A percentile compares a stretch with the other conserved stretches of the same genome.
Evolutionary conservation across 2,888 invertebrate genomes (phyloP).

Genomic region (Hermaeophaga mercurialis): DNA sequence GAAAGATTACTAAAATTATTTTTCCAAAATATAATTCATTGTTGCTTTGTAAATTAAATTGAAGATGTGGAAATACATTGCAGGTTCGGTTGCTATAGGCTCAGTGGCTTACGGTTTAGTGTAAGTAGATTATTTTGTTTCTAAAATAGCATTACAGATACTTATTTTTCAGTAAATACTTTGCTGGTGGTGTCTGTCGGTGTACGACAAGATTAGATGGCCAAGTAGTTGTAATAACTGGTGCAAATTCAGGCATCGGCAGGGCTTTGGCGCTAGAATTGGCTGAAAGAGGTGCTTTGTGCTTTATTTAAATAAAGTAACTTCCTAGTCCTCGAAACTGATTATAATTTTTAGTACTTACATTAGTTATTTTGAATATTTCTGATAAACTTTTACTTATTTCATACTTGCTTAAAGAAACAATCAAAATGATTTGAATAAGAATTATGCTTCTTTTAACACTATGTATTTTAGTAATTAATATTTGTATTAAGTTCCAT

Average conservation of each 20-base stretch:
- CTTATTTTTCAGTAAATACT: constrained; percentile 51
- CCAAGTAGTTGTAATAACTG: constrained; percentile 63
- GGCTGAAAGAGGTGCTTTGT: constrained; percentile 56
- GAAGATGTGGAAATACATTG: constrained; percentile 53
- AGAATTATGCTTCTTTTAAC: too few relatives aligned
- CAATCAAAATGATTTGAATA: too few relatives aligned
- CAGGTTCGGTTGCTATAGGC: constrained; percentile 49
- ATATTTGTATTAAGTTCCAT: too few relatives aligned
- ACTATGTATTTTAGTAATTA: too few relatives aligned
- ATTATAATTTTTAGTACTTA: too few relatives aligned
- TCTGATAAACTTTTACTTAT: too few relatives aligned
- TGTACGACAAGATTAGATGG: constrained; percentile 54
- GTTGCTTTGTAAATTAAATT: constrained; percentile 12
- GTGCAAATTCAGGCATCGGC: constrained; percentile 66
- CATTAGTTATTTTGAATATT: too few relatives aligned
- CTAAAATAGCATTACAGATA: constrained; percentile 12
- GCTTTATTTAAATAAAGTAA: too few relatives aligned
- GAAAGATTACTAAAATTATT: constrained; percentile 1
- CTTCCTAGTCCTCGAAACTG: too few relatives aligned
- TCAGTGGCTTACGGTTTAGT: constrained; percentile 50
- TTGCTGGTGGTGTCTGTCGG: constrained; percentile 53
- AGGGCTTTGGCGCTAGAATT: constrained; percentile 61
- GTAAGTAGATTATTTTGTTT: constrained; percentile 45
- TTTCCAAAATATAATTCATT: constrained; percentile 2
- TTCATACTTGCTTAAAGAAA: too few relatives aligned